These are phyloP conservation scores for Rynchops niger DNA, from an alignment of 2,113 vertebrate species.

Conservation along the genomic window DNA sequence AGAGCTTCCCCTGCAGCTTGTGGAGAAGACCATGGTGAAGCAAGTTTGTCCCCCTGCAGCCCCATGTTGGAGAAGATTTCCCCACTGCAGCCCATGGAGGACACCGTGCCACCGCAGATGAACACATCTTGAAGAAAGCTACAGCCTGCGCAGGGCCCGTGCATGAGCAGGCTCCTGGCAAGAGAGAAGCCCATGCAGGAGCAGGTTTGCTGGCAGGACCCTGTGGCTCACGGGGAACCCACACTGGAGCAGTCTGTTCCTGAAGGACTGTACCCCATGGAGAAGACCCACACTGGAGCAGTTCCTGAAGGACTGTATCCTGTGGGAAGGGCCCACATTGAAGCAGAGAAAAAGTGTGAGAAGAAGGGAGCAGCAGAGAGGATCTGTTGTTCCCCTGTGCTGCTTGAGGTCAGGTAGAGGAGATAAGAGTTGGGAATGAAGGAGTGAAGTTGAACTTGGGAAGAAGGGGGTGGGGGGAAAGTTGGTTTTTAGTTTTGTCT, in stretches of 20 bases:
- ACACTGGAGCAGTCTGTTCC: background rate
- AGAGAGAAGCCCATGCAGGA: background rate
- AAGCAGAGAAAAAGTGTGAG: background rate
- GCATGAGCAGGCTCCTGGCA: background rate
- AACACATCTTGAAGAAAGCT: background rate
- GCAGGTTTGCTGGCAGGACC: background rate
- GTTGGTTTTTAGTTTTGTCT: background rate
- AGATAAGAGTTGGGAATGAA: background rate
- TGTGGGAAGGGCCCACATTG: background rate
- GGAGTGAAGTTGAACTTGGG: background rate
- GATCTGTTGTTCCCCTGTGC: background rate
- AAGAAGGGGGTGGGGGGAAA: background rate
- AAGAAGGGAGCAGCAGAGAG: background rate
- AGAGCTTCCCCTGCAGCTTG: background rate
- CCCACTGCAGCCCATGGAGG: background rate
- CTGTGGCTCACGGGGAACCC: background rate
- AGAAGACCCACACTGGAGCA: background rate
- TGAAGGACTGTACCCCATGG: rapidly evolving
- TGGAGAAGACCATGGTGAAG: background rate
- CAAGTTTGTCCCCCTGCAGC: background rate
- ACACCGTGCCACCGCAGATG: background rate
- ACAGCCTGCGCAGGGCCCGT: background rate
- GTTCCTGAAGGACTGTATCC: background rate
- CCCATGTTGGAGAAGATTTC: background rate
- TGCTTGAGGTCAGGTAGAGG: background rate